Base-by-base conservation (phyloP, 30 jellyfish, hydroid and myxozoan genomes). In the Chironex yamaguchii region DNA sequence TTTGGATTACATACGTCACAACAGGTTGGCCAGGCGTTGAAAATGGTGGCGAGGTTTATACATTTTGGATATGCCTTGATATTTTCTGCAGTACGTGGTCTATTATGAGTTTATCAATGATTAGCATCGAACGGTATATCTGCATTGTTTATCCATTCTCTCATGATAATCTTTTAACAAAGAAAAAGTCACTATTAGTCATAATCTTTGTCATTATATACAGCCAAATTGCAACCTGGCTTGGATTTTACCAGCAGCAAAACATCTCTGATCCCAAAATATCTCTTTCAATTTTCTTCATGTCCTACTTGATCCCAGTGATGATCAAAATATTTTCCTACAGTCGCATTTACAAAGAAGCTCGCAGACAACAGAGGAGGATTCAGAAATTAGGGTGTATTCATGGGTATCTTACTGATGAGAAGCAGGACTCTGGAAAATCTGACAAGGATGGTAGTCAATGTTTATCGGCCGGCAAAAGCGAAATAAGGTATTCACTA, bases 31-130 rank as follows among this genome's bases (percentile, higher is more conserved):
- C 96, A 36, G 70, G 68, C 79, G 20, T 69, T 42, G 35, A 68
- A 62, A 35, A 42, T 32, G 96, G 88, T n/a, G 77, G 52, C 12
- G 22, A 14, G 17, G 86, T 66, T 4, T 86, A 86, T 65, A 86
- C 75, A 2, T 54, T 92, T 22, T 82, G 89, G 85, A 36, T 66
- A 2, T 81, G 93, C 67, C 62, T 92, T 51, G 98, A 92, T 42
- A 87, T 92, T 11, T 81, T 92, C 70, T 88, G 97, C 36, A 87
- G 98, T 62, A 79, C 97, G 13, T 87, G 80, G 87, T 92, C 98
- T 13, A 92, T 92, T 25, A 80, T 82, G 89, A 87, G 90, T 49
- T 68, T 92, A 0, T 89, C 97, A 4, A 79, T 92, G 93, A 92
- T 93, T 80, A 88, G 98, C 93, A 62, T 93, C 52, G 98, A 93